A percentile compares a stretch with the other conserved stretches of the same genome.
Evolutionary conservation across 2,113 vertebrate genomes (phyloP).

Genomic region (Lepidothrix coronata): DNA sequence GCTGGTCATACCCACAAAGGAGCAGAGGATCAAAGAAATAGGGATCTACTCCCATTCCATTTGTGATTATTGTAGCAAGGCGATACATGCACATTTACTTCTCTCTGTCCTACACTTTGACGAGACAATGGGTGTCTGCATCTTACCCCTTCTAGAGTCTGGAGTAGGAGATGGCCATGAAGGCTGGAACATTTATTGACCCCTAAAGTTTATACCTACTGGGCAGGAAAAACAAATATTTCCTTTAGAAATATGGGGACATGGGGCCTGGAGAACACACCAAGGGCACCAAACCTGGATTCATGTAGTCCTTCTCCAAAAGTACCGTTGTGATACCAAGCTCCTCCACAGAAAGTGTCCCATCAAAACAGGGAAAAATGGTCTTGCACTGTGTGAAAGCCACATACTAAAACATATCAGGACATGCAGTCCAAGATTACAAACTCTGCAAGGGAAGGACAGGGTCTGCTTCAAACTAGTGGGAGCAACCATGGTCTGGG

Average conservation of each 20-base stretch:
- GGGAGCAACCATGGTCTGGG: background rate
- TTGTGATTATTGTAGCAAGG: background rate
- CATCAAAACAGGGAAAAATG: background rate
- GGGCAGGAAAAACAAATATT: background rate
- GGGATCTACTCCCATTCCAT: background rate
- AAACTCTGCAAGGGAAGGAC: background rate
- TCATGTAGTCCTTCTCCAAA: background rate
- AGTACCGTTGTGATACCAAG: background rate
- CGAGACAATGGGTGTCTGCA: background rate
- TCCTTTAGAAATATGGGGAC: background rate
- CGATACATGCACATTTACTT: background rate
- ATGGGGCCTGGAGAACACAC: background rate
- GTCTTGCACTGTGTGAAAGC: background rate
- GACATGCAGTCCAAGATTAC: background rate
- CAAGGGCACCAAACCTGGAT: background rate
- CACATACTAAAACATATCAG: background rate
- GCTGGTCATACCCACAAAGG: background rate
- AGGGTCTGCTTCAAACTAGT: background rate
- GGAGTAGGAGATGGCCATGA: background rate
- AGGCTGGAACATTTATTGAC: background rate
- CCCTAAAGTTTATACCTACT: background rate
- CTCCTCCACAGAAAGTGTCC: background rate
- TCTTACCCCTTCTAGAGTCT: background rate
- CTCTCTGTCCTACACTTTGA: background rate
- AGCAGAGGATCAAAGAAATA: background rate